These are phyloP conservation scores for Patagioenas fasciata DNA, from an alignment of 2,113 vertebrate genomes.

Conservation along the genomic window DNA sequence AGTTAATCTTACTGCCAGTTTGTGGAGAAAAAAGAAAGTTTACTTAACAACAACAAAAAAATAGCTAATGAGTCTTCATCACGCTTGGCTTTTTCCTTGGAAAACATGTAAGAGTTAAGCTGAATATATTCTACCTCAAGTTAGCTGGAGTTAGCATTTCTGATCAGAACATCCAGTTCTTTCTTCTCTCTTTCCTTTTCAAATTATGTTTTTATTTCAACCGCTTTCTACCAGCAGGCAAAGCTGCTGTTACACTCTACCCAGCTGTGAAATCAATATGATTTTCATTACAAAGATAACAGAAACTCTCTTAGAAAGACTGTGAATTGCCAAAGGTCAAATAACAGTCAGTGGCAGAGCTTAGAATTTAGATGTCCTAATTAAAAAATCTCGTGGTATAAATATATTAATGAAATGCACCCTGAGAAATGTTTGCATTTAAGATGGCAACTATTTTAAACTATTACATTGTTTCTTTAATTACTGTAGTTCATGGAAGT, in stretches of 20 bases:
- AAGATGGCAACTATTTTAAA: constrained; percentile 12
- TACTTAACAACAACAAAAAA: not conserved
- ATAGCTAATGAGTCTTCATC: not conserved
- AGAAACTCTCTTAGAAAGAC: constrained; percentile 65
- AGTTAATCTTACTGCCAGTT: not conserved
- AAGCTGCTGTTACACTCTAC: constrained; percentile 64
- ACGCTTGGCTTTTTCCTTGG: not conserved
- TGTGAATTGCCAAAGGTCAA: constrained; percentile 69
- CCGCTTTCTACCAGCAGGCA: constrained; percentile 59
- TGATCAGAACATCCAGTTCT: constrained; percentile 57
- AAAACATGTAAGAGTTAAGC: constrained; percentile 12
- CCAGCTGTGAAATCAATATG: constrained; percentile 72
- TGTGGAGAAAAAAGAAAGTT: not conserved
- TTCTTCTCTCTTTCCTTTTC: constrained; percentile 59
- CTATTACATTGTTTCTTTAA: constrained; percentile 30
- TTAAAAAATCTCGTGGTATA: constrained; percentile 56
- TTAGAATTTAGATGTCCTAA: constrained; percentile 65
- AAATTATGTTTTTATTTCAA: constrained; percentile 68
- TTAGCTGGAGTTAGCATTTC: constrained; percentile 53
- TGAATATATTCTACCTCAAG: not conserved
- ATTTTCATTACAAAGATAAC: constrained; percentile 73
- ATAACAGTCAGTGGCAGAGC: constrained; percentile 61
- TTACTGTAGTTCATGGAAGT: constrained; percentile 15
- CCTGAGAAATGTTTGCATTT: constrained; percentile 49
- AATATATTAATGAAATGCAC: constrained; percentile 61